A percentile compares a stretch with the other conserved stretches of the same genome.
Evolutionary conservation across 2,888 invertebrate species (phyloP).

Genomic region (Nipponacmea schrenckii): DNA sequence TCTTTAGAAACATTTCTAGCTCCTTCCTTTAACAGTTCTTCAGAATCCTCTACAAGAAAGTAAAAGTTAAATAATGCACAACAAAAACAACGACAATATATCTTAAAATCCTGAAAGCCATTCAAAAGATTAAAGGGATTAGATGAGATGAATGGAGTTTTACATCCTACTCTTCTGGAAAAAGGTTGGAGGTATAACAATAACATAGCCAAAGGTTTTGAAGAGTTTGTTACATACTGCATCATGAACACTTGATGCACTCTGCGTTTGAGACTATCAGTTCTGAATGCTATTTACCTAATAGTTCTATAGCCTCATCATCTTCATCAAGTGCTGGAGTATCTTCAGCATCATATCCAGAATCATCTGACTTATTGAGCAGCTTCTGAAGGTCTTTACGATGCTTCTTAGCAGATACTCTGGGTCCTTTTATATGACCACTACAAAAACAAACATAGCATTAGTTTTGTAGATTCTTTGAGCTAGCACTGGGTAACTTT

Average conservation of each 20-base stretch:
- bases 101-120: too few species aligned
- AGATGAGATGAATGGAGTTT: not conserved
- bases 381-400: conserved; percentile 42
- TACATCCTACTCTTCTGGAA: too few species aligned
- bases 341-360: conserved; percentile 37
- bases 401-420: conserved; percentile 39
- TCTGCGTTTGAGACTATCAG: too few species aligned
- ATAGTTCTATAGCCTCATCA: conserved; percentile 54
- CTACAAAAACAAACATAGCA: conserved; percentile 8
- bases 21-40: conserved; percentile 52
- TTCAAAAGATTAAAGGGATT: too few species aligned
- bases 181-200: too few species aligned
- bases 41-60: conserved; percentile 49
- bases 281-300: conserved; percentile 36
- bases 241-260: too few species aligned
- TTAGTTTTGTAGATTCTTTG: too few species aligned
- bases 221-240: too few species aligned
- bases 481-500: too few species aligned
- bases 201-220: too few species aligned
- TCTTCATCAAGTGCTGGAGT: conserved; percentile 21
- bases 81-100: not conserved
- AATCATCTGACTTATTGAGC: conserved; percentile 36
- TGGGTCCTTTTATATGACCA: conserved; percentile 34
- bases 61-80: not conserved
- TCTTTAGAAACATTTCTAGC: conserved; percentile 49